A percentile compares a stretch with the other conserved stretches of the same genome.
Conservation (phyloP, 2,797 vertebrate genomes). For the Acrocephalus scirpaceus region DNA sequence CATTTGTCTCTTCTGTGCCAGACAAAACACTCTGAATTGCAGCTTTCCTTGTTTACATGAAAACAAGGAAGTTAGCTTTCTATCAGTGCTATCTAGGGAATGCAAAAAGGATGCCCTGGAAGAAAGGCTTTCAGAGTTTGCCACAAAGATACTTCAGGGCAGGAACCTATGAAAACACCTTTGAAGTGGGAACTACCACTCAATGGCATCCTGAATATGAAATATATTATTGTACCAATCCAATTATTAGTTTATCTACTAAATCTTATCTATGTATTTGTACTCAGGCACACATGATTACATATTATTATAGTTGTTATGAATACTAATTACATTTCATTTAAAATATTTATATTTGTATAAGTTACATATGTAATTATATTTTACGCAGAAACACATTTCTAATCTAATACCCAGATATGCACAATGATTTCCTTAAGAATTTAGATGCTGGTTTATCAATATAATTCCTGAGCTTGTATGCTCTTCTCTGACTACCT, state of each 20-base stretch:
- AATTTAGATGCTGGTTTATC: background rate
- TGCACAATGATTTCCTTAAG: background rate
- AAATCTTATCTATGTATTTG: background rate
- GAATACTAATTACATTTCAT: background rate
- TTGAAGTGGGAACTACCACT: background rate
- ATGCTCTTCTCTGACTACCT: background rate
- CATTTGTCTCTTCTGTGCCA: background rate
- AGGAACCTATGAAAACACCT: background rate
- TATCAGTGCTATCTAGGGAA: background rate
- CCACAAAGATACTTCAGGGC: background rate
- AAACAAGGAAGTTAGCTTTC: constrained; percentile 36
- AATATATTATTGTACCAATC: background rate
- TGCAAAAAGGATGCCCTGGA: background rate
- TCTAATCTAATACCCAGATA: background rate
- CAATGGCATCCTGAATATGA: background rate
- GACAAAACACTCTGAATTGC: constrained; percentile 9
- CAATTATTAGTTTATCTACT: background rate
- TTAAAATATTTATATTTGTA: background rate
- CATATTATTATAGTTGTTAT: background rate
- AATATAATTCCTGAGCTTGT: background rate
- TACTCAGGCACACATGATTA: background rate
- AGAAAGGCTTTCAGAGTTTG: background rate
- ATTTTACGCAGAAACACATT: background rate
- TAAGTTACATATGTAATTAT: background rate
- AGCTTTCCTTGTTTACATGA: constrained; percentile 23